Base-by-base conservation (phyloP, 2,797 vertebrate genomes). In the Knipowitschia caucasica region DNA sequence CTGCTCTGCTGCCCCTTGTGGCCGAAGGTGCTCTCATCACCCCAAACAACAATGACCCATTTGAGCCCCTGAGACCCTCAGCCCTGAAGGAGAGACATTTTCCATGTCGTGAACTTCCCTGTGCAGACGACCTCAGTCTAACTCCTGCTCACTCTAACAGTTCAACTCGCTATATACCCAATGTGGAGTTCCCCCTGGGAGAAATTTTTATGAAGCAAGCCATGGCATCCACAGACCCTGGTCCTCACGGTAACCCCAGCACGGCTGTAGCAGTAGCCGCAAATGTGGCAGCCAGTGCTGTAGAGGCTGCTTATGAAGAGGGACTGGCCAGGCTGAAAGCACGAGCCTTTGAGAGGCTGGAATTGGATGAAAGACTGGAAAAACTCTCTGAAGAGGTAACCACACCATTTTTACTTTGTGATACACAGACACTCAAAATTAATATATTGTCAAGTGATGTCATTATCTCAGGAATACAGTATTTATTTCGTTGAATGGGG, bases 301-400 rank as follows among this genome's bases (percentile, higher is more conserved):
- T 96, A 18, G 96, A 98, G 29, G 83, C 94, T 0, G 95, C 95
- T 15, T 99, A 99, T 0, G 96, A 99, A 75, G 96, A 99, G 64
- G 96, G 96, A 31, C 79, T 98, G 84, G 94, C 96, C 26, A 91
- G 96, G 62, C 90, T 99, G 38, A 96, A 98, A 87, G 95, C 96
- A 14, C 89, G 94, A 0, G 95, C 96, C 2, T 94, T 99, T n/a
- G 96, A 98, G 73, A 92, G 95, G 49, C 89, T 99, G 61, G 95
- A 99, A 67, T 91, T 98, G 75, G 95, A 98, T 57, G 93, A 98
- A 80, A 81, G 95, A 51, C 88, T 98, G 74, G 96, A 98, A 88
- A 93, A 98, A 75, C 86, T 98, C 63, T 98, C 95, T 0, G 95
- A 98, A 71, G 96, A 98, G 89, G 87, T 89, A 73, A 68, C 26